Conservation (phyloP, 2,113 vertebrate species). For the Bothrops jararaca region DNA sequence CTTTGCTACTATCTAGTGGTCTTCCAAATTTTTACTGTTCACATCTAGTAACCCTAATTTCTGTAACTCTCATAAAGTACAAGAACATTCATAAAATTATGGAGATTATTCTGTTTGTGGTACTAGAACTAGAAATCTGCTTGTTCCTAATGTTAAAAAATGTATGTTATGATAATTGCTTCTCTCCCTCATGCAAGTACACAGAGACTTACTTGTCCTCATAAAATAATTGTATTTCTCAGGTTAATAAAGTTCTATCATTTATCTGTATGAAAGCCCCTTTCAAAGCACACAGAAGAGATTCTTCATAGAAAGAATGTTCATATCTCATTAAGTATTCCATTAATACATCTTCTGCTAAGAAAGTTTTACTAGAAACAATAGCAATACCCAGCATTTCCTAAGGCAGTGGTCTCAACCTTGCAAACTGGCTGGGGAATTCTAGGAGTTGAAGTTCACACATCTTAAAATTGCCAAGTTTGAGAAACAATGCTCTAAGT, state of each 20-base stretch:
- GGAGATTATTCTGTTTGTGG: background rate
- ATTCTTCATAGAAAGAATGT: background rate
- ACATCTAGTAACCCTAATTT: background rate
- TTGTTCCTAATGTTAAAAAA: background rate
- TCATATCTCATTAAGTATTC: background rate
- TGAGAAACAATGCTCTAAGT: background rate
- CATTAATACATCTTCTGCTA: background rate
- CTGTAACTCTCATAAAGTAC: background rate
- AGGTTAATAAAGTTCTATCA: background rate
- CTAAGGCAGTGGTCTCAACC: background rate
- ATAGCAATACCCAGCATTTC: background rate
- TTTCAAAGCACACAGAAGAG: background rate
- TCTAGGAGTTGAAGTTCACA: background rate
- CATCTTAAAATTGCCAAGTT: background rate
- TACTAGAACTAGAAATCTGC: background rate
- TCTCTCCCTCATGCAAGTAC: background rate
- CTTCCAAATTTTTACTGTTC: background rate
- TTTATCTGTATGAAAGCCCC: background rate
- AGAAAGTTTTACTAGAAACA: background rate
- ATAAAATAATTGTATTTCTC: background rate
- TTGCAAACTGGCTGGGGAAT: background rate
- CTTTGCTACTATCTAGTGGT: background rate
- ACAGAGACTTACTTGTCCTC: background rate
- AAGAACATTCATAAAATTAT: background rate
- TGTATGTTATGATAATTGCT: background rate